Evolutionary conservation across 2,797 vertebrate species (phyloP).

Genomic region (Champsocephalus esox): DNA sequence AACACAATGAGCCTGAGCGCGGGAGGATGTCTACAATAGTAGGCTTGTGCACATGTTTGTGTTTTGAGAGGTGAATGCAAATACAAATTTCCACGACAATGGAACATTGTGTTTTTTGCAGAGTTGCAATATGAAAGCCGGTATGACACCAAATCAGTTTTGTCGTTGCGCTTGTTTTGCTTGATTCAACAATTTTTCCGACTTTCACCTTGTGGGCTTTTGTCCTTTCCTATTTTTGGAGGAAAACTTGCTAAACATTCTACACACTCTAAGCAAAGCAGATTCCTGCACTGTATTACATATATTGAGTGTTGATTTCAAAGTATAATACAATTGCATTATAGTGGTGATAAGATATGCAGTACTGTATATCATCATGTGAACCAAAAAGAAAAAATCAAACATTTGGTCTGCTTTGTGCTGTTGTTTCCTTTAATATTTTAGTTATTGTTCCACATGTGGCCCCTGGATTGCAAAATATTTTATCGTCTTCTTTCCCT

Average conservation of each 20-base stretch:
- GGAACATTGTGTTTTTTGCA: conserved; percentile 70
- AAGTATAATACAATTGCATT: background rate
- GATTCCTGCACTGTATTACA: too few relatives aligned
- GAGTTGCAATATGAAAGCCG: conserved; percentile 53
- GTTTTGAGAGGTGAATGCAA: conserved; percentile 46
- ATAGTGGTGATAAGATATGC: background rate
- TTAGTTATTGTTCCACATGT: conserved; percentile 41
- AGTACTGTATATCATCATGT: conserved; percentile 15
- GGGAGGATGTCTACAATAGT: conserved; percentile 19
- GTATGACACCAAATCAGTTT: conserved; percentile 51
- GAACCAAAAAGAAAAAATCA: conserved; percentile 13
- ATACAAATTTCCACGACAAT: conserved; percentile 71
- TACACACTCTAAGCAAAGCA: background rate
- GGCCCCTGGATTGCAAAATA: conserved; percentile 51
- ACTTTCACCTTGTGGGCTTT: conserved; percentile 41
- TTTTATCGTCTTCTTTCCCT: conserved; percentile 50
- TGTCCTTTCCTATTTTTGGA: conserved; percentile 19
- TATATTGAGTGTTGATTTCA: background rate
- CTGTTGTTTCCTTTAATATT: conserved; percentile 34
- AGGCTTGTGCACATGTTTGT: conserved; percentile 20
- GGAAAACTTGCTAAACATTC: conserved; percentile 16
- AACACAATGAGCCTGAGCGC: conserved; percentile 29
- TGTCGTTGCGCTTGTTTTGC: conserved; percentile 58
- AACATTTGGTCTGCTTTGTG: conserved; percentile 16
- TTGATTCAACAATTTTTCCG: conserved; percentile 61